Evolutionary conservation across 2,888 invertebrate species (phyloP), one percentile per base, ranked within the genome.

Genomic region (Caenorhabditis sp.): DNA sequence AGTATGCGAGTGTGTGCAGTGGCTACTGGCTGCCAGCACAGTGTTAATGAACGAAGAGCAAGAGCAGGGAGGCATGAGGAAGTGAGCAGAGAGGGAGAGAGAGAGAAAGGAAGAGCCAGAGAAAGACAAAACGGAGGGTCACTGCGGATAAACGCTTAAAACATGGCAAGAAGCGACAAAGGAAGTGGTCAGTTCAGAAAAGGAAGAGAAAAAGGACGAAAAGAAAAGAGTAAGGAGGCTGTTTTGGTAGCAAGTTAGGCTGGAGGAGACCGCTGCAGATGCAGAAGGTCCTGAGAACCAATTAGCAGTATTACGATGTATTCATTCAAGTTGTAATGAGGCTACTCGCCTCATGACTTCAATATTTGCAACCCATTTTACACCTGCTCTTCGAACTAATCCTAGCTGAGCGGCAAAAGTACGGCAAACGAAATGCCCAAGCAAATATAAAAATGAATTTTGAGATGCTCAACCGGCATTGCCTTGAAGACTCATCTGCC

Each of bases 261-360:
- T 24, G 55, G 22, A 58, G 55, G 60, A 61, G 28, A 35, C 5
- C 22, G n/a, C n/a, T n/a, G n/a, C n/a, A n/a, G n/a, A n/a, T n/a
- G 37, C 9, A 58, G 37, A 22, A 37, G 35, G 26, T n/a, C 50
- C 47, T 37, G 53, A 4, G 13, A 61, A 60, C 51, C 76, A 76
- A 67, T 67, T 76, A 76, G 44, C 76, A 76, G 61, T 76, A 68
- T 76, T 76, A 76, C 76, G 76, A 67, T 53, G 28, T 20, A 62
- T n/a, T 32, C 2, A 26, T 13, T 11, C n/a, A 58, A 35, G 64
- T 44, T 61, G 68, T 71, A 71, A 68, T 71, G 58, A 71, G 44
- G n/a, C 50, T 40, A 53, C 35, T 51, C n/a, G 51, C 61, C 40
- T 37, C 65, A 65, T 65, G 68, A 65, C 68, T 44, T 24, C 6